Evolutionary conservation across 2,888 invertebrate species (phyloP).

Genomic region (Sepiola atlantica): DNA sequence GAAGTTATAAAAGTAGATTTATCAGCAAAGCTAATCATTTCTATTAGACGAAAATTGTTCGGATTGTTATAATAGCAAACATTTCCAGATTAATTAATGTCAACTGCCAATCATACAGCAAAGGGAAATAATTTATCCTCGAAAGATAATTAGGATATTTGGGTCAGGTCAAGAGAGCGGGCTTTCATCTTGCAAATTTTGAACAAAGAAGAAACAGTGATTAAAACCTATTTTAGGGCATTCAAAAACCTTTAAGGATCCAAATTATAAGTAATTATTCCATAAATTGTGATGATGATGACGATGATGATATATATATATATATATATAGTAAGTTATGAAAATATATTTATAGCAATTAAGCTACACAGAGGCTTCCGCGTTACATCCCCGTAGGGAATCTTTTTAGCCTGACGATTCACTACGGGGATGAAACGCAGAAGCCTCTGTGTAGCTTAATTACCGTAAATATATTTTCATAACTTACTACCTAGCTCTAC

Average conservation of each 20-base stretch:
- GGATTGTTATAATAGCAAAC: not conserved
- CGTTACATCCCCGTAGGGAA: no score
- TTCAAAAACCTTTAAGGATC: not conserved
- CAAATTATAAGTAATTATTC: not conserved
- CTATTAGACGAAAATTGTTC: not conserved
- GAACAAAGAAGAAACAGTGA: not conserved
- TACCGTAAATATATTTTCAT: no score
- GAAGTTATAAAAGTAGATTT: not conserved
- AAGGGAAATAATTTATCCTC: not conserved
- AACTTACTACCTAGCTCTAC: no score
- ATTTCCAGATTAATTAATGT: not conserved
- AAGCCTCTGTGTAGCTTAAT: no score
- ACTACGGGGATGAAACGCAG: no score
- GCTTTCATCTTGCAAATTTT: not conserved
- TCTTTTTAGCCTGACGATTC: no score
- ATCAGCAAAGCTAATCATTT: not conserved
- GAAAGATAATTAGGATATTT: not conserved
- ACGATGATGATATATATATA: not conserved
- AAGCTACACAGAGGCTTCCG: no score
- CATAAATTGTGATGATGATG: no score
- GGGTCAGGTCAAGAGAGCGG: not conserved
- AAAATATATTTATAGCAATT: no score
- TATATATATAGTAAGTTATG: no score
- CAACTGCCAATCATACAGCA: constrained; percentile 6
- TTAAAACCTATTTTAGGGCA: not conserved